phyloP scores from a whole-genome alignment of 2,797 vertebrate genomes.

The Sarcophilus harrisii region DNA sequence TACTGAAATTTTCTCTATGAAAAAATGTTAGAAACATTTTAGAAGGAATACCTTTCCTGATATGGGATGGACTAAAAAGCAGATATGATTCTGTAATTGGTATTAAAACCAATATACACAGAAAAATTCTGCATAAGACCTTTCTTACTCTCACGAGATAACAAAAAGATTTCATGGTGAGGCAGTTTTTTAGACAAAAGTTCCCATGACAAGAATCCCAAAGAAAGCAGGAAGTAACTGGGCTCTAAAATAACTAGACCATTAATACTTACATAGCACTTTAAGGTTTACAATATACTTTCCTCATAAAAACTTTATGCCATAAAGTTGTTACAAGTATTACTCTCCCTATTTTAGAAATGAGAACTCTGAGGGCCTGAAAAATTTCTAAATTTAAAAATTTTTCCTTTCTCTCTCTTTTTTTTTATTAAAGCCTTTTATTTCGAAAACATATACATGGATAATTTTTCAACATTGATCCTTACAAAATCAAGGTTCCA shows the following conservation, averaged over 20 bases:
- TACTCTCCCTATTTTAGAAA: neutral
- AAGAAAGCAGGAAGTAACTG: neutral
- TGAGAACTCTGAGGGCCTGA: neutral
- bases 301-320: neutral
- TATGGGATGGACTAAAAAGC: neutral
- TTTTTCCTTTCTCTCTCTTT: too few species aligned
- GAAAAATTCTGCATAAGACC: neutral
- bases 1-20: neutral
- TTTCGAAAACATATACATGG: too few species aligned
- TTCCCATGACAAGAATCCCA: neutral
- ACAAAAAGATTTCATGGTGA: neutral
- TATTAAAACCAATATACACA: neutral
- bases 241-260: neutral
- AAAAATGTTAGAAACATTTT: neutral
- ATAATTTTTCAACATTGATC: too few species aligned
- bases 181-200: neutral
- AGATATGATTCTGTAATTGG: neutral
- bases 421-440: too few species aligned
- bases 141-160: neutral
- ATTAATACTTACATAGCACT: neutral
- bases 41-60: neutral
- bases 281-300: neutral
- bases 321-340: neutral
- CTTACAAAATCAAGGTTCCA: too few species aligned
- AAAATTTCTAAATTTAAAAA: neutral